Conservation (phyloP, 2,113 vertebrate species). For the Steatornis caripensis region DNA sequence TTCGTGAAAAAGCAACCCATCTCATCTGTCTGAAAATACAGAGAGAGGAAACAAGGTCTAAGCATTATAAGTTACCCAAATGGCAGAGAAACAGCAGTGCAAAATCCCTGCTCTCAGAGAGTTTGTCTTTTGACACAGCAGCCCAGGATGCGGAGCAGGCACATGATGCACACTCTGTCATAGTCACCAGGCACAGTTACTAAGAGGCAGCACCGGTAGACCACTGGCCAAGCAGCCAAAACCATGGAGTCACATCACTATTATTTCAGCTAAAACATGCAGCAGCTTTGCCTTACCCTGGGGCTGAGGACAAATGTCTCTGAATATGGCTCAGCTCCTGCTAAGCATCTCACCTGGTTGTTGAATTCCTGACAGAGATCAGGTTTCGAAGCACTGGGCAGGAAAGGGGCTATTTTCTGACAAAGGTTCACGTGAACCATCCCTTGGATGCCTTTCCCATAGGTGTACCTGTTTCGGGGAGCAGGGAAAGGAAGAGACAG, state of each 20-base stretch:
- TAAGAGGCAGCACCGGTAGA: not conserved
- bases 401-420: slow-evolving; percentile 6
- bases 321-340: not conserved
- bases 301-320: not conserved
- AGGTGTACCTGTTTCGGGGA: slow-evolving; percentile 21
- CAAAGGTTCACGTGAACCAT: slow-evolving; percentile 4
- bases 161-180: not conserved
- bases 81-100: not conserved
- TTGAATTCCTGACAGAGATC: not conserved
- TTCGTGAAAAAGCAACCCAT: slow-evolving; percentile 54
- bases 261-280: not conserved
- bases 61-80: rapidly evolving
- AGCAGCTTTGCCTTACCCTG: not conserved
- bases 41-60: not conserved
- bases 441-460: slow-evolving; percentile 30
- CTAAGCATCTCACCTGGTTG: slow-evolving; percentile 35
- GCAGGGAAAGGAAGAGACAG: not conserved
- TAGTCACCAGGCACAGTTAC: not conserved
- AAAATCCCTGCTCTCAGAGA: not conserved
- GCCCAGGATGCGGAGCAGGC: not conserved
- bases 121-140: not conserved
- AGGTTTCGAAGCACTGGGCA: not conserved
- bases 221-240: not conserved
- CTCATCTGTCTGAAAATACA: slow-evolving; percentile 58
- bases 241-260: rapidly evolving